These are phyloP conservation scores for Hemibagrus wyckioides DNA, from an alignment of 2,113 vertebrate species.

Conservation along the genomic window DNA sequence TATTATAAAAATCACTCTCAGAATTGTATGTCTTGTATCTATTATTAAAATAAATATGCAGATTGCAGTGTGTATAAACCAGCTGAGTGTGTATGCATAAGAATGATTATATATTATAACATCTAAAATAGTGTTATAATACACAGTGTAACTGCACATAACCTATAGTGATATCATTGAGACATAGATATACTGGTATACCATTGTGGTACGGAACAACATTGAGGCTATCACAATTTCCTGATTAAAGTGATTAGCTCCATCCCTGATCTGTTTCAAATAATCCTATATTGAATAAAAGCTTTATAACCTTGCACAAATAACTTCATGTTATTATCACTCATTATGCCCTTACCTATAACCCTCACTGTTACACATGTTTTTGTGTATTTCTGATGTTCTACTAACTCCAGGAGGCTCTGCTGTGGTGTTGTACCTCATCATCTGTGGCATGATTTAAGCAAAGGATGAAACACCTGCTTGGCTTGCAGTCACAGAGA, in stretches of 20 bases:
- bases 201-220: no score
- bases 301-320: constrained; percentile 33
- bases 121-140: neutral
- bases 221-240: neutral
- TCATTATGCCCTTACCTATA: constrained; percentile 45
- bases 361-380: constrained; percentile 20
- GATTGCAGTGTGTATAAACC: neutral
- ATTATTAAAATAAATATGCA: constrained; percentile 3
- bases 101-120: neutral
- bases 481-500: constrained; percentile 48
- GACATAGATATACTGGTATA: neutral
- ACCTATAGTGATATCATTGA: neutral
- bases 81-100: neutral
- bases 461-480: constrained; percentile 53
- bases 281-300: neutral
- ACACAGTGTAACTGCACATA: neutral
- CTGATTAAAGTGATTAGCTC: neutral
- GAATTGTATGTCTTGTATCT: neutral
- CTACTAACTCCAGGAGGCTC: constrained; percentile 31
- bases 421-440: constrained; percentile 39
- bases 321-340: constrained; percentile 24
- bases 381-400: constrained; percentile 33
- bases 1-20: constrained; percentile 24
- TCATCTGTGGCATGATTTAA: constrained; percentile 52
- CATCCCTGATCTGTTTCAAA: neutral